Base-by-base conservation (phyloP, 2,888 invertebrate species). In the Drosophila atripex region DNA sequence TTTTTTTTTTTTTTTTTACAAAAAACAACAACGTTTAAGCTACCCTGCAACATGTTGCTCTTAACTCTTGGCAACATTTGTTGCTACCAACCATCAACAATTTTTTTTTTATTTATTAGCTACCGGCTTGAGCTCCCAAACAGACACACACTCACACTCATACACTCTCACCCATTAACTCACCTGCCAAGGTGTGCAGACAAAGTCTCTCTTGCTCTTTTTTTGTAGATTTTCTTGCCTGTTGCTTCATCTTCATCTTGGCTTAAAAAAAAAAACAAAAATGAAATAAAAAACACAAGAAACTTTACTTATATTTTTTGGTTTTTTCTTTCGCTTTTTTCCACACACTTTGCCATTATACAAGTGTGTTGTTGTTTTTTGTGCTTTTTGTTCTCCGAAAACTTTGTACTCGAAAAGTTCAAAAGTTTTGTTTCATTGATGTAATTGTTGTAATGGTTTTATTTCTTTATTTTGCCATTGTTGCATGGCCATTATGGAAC, bases 281-380 rank as follows among this genome's bases (percentile, higher is more conserved):
- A 53, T n/a, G n/a, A n/a, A n/a, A n/a, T n/a, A n/a, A n/a, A n/a
- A n/a, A n/a, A n/a, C 58, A 59, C 57, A 68, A 69, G 69, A 69
- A 72, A 47, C 61, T 71, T 59, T 18, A 23, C 38, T 28, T 51
- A 14, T 50, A 35, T 32, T 54, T 56, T 51, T 11, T 23, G 4
- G 3, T 23, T 46, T 49, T 53, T 71, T 23, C n/a, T 38, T 60
- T 68, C 45, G 39, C 45, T 56, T 12, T 57, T 60, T 53, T 73
- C 63, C 60, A 60, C 57, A 61, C 70, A 70, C 65, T 75, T 70
- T 57, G 56, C 54, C 69, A 71, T 80, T 82, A 76, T 77, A 71
- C 63, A 78, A 78, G 70, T 71, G 63, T 23, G 61, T 65, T 53
- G n/a, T n/a, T n/a, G n/a, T 58, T 60, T 58, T 53, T 32, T 58